Percentiles rank a stretch among this genome's conserved stretches.
phyloP scores from a whole-genome alignment of 1,140 invertebrate genomes.

The Ridgeia piscesae region DNA sequence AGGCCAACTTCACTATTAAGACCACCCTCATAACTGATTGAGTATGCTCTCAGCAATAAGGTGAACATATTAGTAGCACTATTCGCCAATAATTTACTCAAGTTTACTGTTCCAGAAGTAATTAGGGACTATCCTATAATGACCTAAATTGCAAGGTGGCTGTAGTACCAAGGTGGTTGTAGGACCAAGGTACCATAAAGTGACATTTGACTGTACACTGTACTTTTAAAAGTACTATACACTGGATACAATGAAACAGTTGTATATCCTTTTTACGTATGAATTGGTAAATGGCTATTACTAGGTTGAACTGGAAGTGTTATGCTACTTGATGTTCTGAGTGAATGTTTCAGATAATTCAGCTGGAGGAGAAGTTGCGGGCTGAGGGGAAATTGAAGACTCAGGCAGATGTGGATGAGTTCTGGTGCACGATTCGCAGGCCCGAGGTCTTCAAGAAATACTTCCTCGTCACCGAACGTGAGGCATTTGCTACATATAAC shows the following conservation, averaged over 20 bases:
- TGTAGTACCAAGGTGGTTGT: too few species aligned
- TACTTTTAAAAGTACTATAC: neutral
- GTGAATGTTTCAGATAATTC: neutral
- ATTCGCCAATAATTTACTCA: too few species aligned
- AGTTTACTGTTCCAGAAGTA: too few species aligned
- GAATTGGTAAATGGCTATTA: neutral
- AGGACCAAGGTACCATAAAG: too few species aligned
- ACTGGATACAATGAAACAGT: neutral
- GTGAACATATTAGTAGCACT: too few species aligned
- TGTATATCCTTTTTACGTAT: neutral
- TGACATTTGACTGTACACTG: too few species aligned
- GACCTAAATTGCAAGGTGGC: too few species aligned
- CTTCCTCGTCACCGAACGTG: conserved; percentile 27
- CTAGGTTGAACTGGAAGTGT: neutral
- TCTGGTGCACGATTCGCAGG: conserved; percentile 34
- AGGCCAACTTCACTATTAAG: too few species aligned
- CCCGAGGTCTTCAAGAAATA: conserved; percentile 43
- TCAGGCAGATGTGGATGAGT: conserved; percentile 24
- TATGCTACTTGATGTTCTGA: neutral
- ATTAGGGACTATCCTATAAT: too few species aligned
- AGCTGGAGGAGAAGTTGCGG: conserved; percentile 1
- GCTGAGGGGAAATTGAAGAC: conserved; percentile 37
- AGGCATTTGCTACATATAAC: neutral
- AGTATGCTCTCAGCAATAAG: too few species aligned
- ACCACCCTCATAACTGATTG: too few species aligned